phyloP scores from a whole-genome alignment of 2,888 invertebrate species.

The Leptinotarsa haldemani region DNA sequence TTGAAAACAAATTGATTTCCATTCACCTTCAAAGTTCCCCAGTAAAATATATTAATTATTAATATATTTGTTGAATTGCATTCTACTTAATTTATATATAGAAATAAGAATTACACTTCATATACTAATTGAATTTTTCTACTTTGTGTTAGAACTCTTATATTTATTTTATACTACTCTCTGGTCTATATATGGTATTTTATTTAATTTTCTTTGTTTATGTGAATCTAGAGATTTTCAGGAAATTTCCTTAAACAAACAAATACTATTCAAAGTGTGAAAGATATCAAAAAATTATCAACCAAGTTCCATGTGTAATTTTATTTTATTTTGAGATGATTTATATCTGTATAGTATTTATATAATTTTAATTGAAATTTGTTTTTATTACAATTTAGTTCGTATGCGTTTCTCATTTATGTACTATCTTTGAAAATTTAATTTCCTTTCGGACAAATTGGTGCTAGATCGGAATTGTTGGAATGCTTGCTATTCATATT shows the following conservation, averaged over 20 bases:
- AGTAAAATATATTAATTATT: too few species aligned
- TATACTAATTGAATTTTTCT: too few species aligned
- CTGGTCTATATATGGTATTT: too few species aligned
- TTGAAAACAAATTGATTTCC: too few species aligned
- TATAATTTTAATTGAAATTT: conserved; percentile 22
- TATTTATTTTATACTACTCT: too few species aligned
- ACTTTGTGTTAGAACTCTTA: too few species aligned
- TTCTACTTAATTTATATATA: too few species aligned
- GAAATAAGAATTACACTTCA: too few species aligned
- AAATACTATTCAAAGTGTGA: conserved; percentile 1
- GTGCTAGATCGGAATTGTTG: conserved; percentile 19
- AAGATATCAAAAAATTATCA: conserved; percentile 12
- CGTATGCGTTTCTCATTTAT: neutral
- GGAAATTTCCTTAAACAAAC: neutral
- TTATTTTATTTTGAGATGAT: conserved; percentile 22
- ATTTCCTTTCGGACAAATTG: conserved; percentile 10
- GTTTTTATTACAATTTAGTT: conserved; percentile 20
- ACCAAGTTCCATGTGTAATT: neutral
- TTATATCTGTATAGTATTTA: conserved; percentile 25
- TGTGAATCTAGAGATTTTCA: too few species aligned
- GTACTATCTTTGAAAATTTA: conserved; percentile 11
- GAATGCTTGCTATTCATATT: neutral
- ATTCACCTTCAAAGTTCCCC: too few species aligned
- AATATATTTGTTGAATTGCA: too few species aligned
- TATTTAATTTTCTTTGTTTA: too few species aligned